Evolutionary conservation across 2,797 vertebrate species (phyloP), one percentile per base, ranked within the genome.

Genomic region (Aulostomus chinensis): DNA sequence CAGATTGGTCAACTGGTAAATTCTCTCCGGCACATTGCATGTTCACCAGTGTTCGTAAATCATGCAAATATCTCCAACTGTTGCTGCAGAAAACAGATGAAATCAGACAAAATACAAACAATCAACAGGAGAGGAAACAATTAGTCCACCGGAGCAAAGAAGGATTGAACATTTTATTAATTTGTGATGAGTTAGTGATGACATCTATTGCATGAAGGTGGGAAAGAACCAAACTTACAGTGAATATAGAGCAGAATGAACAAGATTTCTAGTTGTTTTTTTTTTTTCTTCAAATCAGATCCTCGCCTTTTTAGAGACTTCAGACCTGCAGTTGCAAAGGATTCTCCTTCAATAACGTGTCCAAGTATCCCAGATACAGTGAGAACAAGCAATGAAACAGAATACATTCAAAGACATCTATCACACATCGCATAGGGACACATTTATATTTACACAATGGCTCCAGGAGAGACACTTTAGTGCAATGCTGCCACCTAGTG

Each of bases 401-500:
- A 63, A 48, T 58, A 53, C 52, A 81, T 69, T 58, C 34, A 53
- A 51, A 68, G n/a, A 56, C 47, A 71, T 31, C 7, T 38, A 29
- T 57, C 37, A 58, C 24, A 73, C 9, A 58, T 46, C 52, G 48
- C 41, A 68, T 41, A 9, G 14, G 18, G 32, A 58, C 9, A 53
- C 57, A 53, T 29, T 66, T 28, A 61, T 49, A 62, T 61, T 49
- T 68, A 73, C 58, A 78, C 31, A 54, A 66, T 20, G 30, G 39
- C 57, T 57, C 34, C 8, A 60, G 48, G 33, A 51, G 37, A 55
- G 17, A 62, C 34, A 69, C 9, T 18, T 64, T 68, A 84, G 73
- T 80, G 75, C 81, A 86, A 80, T 68, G 48, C 31, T 51, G 68
- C 86, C 87, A 80, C 69, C 80, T 47, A 65, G 86, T 85, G 88